These are phyloP conservation scores for Drosophila colorata DNA, from an alignment of 2,888 invertebrate species.

Conservation along the genomic window DNA sequence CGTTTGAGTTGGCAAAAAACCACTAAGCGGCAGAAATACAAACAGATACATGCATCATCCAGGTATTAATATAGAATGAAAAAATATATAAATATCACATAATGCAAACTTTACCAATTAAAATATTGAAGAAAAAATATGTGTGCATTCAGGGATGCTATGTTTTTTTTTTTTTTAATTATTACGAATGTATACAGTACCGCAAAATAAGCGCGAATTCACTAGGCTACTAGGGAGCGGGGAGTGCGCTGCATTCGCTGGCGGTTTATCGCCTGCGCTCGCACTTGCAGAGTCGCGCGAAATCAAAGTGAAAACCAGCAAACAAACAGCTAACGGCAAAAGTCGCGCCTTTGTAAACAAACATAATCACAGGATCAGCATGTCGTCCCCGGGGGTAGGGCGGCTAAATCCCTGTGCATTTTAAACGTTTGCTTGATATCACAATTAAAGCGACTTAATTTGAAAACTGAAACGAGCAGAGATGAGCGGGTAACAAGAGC, in stretches of 20 bases:
- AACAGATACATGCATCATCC: background rate
- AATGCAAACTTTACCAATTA: constrained; percentile 9
- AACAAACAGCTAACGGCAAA: constrained; percentile 69
- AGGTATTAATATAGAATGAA: background rate
- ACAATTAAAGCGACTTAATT: constrained; percentile 83
- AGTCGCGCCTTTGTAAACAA: constrained; percentile 79
- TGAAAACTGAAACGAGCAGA: constrained; percentile 71
- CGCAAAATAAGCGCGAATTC: constrained; percentile 1
- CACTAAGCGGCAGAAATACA: background rate
- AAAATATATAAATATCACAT: background rate
- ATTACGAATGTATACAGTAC: background rate
- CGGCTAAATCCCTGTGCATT: constrained; percentile 61
- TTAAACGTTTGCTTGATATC: constrained; percentile 80
- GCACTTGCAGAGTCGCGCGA: constrained; percentile 42
- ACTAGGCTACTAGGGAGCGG: background rate
- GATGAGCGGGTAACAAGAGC: constrained; percentile 48
- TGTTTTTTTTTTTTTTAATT: constrained; percentile 13
- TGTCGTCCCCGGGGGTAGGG: constrained; percentile 27
- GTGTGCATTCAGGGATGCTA: background rate
- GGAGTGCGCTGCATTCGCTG: constrained; percentile 23
- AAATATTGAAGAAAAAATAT: constrained; percentile 2
- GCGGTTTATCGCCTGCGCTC: constrained; percentile 29
- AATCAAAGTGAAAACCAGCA: constrained; percentile 64
- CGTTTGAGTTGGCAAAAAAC: background rate
- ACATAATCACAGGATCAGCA: constrained; percentile 75